These are phyloP conservation scores for Xestia ashworthii DNA, from an alignment of 2,888 invertebrate species.

Conservation along the genomic window DNA sequence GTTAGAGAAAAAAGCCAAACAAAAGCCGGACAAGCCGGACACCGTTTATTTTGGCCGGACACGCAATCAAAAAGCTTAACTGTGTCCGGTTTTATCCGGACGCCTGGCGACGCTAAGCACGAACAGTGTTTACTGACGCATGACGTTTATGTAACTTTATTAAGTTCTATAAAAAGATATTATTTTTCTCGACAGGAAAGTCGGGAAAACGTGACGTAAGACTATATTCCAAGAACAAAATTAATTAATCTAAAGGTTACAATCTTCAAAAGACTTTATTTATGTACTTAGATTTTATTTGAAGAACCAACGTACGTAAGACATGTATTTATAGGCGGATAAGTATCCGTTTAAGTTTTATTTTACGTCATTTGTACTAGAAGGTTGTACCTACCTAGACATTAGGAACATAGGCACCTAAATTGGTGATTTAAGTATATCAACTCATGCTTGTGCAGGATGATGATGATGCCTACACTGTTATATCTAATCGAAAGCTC, in stretches of 20 bases:
- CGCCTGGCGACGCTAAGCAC: too few relatives aligned
- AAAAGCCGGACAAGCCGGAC: too few relatives aligned
- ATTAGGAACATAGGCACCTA: background rate
- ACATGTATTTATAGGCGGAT: conserved; percentile 25
- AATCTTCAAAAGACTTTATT: conserved; percentile 36
- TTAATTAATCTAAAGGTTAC: conserved; percentile 33
- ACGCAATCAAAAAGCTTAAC: too few relatives aligned
- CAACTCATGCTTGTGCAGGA: background rate
- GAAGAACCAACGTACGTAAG: conserved; percentile 23
- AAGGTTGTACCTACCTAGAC: background rate
- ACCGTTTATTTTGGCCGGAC: too few relatives aligned
- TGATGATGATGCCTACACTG: background rate
- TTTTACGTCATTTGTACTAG: conserved; percentile 20
- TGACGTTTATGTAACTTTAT: background rate
- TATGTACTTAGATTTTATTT: conserved; percentile 9
- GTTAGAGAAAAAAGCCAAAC: too few relatives aligned
- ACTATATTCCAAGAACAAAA: conserved; percentile 10
- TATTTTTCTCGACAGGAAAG: background rate
- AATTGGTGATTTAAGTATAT: too few relatives aligned
- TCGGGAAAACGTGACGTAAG: background rate
- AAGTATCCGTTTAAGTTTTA: background rate
- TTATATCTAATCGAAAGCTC: background rate
- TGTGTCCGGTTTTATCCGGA: too few relatives aligned
- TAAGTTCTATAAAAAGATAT: background rate
- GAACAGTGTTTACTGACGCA: background rate